These are phyloP conservation scores for Cynoglossus semilaevis DNA, from an alignment of 2,113 vertebrate genomes.

Conservation along the genomic window DNA sequence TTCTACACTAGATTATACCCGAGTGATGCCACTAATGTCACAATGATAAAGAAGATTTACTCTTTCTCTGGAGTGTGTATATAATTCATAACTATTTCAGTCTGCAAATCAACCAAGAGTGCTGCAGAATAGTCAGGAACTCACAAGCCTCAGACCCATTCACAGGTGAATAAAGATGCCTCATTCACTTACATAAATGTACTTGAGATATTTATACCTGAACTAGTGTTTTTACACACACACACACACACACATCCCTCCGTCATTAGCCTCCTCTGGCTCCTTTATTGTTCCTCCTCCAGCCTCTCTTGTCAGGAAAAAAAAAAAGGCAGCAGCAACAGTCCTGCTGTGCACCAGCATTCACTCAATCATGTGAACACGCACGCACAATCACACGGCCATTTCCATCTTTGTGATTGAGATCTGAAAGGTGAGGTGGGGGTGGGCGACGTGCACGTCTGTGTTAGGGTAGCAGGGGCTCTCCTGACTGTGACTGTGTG, in stretches of 20 bases:
- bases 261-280: conserved; percentile 28
- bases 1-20: conserved; percentile 46
- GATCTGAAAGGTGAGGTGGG: conserved; percentile 50
- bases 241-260: conserved; percentile 25
- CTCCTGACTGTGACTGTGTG: conserved; percentile 36
- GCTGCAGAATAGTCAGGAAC: neutral
- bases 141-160: neutral
- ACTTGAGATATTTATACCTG: neutral
- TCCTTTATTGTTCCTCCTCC: conserved; percentile 54
- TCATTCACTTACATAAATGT: neutral
- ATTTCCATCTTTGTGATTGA: conserved; percentile 45
- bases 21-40: conserved; percentile 54
- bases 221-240: neutral
- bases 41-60: conserved; percentile 27
- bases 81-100: conserved; percentile 19
- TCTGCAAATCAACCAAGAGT: conserved; percentile 4
- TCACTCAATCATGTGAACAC: conserved; percentile 17
- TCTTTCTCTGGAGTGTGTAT: conserved; percentile 17
- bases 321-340: conserved; percentile 36
- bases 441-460: conserved; percentile 8
- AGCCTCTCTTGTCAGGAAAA: conserved; percentile 46
- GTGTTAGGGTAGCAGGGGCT: conserved; percentile 15
- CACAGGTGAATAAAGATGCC: neutral
- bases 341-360: conserved; percentile 32
- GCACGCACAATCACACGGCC: conserved; percentile 26